These are phyloP conservation scores for Tiphia femorata DNA, from an alignment of 2,888 invertebrate genomes.

Conservation along the genomic window DNA sequence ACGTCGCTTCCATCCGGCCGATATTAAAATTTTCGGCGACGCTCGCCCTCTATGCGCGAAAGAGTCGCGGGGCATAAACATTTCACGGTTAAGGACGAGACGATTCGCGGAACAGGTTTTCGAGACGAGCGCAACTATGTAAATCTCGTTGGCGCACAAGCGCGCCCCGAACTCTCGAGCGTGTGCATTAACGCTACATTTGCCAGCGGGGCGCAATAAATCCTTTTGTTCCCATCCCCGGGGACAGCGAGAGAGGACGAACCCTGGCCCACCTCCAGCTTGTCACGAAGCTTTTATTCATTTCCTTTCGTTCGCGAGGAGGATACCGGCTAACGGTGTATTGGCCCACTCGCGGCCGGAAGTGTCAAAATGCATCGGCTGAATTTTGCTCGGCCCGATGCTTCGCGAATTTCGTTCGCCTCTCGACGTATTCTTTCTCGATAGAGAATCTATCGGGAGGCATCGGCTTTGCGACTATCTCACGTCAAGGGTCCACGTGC, in stretches of 20 bases:
- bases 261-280: conserved; percentile 45
- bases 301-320: conserved; percentile 49
- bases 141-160: conserved; percentile 36
- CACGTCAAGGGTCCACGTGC: too few species aligned
- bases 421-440: too few species aligned
- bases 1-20: too few species aligned
- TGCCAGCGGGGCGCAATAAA: conserved; percentile 49
- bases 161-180: not conserved
- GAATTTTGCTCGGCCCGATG: conserved; percentile 1
- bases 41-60: not conserved
- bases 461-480: too few species aligned
- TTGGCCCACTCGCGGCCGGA: conserved; percentile 56
- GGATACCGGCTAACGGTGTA: conserved; percentile 59
- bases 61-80: too few species aligned
- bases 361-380: conserved; percentile 21
- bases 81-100: conserved; percentile 4
- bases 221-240: conserved; percentile 45
- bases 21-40: not conserved
- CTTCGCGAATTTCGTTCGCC: conserved; percentile 12
- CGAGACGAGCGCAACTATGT: conserved; percentile 42
- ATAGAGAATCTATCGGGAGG: too few species aligned
- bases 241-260: conserved; percentile 40
- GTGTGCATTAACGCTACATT: conserved; percentile 42
- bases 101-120: conserved; percentile 30
- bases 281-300: conserved; percentile 50